Evolutionary conservation across 2,888 invertebrate genomes (phyloP).

Genomic region (Microplitis manilae): DNA sequence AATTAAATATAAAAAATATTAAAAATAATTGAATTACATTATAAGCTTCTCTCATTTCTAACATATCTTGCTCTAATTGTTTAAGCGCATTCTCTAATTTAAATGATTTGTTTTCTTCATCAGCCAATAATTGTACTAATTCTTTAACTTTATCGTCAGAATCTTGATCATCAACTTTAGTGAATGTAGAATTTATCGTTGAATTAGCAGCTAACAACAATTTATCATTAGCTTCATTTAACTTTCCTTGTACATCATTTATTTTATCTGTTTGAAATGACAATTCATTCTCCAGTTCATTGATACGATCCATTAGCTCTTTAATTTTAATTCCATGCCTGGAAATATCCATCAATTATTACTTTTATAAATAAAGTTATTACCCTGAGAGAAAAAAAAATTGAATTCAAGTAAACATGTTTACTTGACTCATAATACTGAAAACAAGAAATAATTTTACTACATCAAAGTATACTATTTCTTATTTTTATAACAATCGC

Average conservation of each 20-base stretch:
- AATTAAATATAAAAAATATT: background rate
- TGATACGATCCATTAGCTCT: conserved; percentile 42
- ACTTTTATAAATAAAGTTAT: background rate
- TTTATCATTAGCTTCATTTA: conserved; percentile 41
- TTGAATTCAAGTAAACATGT: background rate
- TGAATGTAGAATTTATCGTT: background rate
- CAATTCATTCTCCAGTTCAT: conserved; percentile 44
- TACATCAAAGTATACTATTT: background rate
- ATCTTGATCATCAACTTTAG: conserved; percentile 35
- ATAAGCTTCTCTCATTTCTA: conserved; percentile 47
- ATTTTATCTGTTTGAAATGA: conserved; percentile 36
- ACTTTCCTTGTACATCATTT: conserved; percentile 38
- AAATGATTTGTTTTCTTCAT: conserved; percentile 42
- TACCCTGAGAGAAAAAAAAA: too few relatives aligned
- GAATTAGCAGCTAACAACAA: conserved; percentile 10
- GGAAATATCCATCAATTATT: conserved; percentile 18
- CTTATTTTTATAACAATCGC: too few relatives aligned
- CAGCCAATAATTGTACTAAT: conserved; percentile 42
- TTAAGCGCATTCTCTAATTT: conserved; percentile 43
- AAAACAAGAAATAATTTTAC: background rate
- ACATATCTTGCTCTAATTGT: conserved; percentile 41
- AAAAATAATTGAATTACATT: conserved; percentile 41
- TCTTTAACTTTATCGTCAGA: conserved; percentile 45
- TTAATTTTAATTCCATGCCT: conserved; percentile 37
- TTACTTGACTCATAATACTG: too few relatives aligned